Evolutionary conservation across 2,113 vertebrate species (phyloP).

Genomic region (Bothrops jararaca): DNA sequence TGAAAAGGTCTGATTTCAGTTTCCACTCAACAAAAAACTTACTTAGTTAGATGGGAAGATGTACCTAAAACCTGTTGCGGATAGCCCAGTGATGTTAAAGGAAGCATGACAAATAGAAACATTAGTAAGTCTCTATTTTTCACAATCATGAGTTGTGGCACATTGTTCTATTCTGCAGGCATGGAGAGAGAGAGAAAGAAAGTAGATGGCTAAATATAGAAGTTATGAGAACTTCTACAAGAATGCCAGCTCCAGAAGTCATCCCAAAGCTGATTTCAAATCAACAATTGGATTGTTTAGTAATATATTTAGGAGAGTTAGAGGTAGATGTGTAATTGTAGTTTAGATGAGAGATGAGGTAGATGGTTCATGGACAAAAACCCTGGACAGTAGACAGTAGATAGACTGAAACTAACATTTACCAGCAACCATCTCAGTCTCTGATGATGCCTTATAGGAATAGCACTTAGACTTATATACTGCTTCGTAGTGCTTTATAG

Average conservation of each 20-base stretch:
- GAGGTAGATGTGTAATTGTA: background rate
- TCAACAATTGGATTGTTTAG: background rate
- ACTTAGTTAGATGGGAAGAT: background rate
- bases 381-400: background rate
- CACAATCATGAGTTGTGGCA: background rate
- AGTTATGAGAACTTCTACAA: background rate
- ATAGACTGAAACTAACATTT: background rate
- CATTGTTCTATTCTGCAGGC: background rate
- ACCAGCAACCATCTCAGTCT: no score
- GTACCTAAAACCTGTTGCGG: background rate
- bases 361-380: background rate
- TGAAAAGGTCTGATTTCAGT: slow-evolving; percentile 42
- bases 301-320: background rate
- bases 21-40: background rate
- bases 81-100: background rate
- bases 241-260: background rate
- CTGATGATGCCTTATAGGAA: no score
- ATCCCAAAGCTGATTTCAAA: background rate
- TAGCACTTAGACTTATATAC: no score
- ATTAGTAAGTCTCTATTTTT: background rate
- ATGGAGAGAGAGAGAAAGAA: background rate
- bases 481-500: no score
- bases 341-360: background rate
- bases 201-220: background rate
- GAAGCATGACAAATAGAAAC: background rate